Conservation (phyloP, 2,113 vertebrate species). For the Heptranchias perlo region DNA sequence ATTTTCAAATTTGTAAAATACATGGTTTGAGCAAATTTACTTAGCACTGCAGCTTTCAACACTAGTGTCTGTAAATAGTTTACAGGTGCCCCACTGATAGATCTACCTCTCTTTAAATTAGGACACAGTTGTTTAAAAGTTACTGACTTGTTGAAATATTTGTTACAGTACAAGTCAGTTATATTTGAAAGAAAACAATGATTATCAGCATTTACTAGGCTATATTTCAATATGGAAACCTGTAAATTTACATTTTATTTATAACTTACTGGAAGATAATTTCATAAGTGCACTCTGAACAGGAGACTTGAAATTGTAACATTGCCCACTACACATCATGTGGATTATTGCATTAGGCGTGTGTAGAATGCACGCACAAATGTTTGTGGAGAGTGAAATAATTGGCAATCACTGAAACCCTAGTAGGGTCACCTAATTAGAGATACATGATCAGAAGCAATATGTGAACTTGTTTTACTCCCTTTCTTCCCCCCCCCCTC, state of each 20-base stretch:
- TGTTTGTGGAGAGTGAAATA: conserved; percentile 18
- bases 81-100: not conserved
- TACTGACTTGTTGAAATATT: conserved; percentile 31
- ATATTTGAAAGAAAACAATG: conserved; percentile 19
- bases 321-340: not conserved
- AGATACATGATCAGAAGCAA: not conserved
- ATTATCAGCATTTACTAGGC: conserved; percentile 33
- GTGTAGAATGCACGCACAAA: not conserved
- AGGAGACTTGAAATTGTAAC: conserved; percentile 28
- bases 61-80: conserved; percentile 15
- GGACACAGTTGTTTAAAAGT: conserved; percentile 33
- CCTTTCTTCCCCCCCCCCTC: too few species aligned
- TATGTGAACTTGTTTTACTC: not conserved
- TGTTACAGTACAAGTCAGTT: conserved; percentile 19
- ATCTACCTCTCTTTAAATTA: conserved; percentile 38
- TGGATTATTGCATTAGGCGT: conserved; percentile 5
- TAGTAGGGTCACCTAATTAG: conserved; percentile 11
- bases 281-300: conserved; percentile 25
- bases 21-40: conserved; percentile 18
- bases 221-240: conserved; percentile 31
- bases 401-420: conserved; percentile 10
- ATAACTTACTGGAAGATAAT: conserved; percentile 23
- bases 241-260: conserved; percentile 34
- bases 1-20: conserved; percentile 44
- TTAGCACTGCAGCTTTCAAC: conserved; percentile 10